phyloP scores from a whole-genome alignment of 2,888 invertebrate genomes.

The Tetheella fluctuosa region DNA sequence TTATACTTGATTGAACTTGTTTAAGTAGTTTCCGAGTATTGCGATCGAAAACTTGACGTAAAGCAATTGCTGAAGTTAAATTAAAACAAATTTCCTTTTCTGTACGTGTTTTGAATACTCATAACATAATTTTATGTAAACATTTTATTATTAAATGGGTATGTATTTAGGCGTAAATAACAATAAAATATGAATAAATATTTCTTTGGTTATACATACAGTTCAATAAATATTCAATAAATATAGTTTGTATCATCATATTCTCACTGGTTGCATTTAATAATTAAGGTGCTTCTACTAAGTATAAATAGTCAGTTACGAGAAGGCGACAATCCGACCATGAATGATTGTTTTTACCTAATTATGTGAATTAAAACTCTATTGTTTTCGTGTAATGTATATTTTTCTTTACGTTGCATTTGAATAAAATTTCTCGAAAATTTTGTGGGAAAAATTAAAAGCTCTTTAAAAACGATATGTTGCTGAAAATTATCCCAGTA shows the following conservation, averaged over 20 bases:
- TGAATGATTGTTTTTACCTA: conserved; percentile 15
- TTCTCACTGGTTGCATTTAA: conserved; percentile 29
- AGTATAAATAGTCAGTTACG: conserved; percentile 51
- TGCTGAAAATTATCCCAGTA: no score
- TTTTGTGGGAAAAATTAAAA: no score
- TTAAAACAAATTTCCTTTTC: background rate
- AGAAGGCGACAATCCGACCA: conserved; percentile 54
- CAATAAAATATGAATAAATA: no score
- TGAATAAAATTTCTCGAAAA: no score
- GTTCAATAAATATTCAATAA: no score
- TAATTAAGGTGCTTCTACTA: conserved; percentile 39
- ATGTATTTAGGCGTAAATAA: no score
- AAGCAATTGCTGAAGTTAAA: background rate
- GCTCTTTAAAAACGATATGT: no score
- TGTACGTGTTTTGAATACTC: background rate
- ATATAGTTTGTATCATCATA: no score
- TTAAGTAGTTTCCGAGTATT: background rate
- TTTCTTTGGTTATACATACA: no score
- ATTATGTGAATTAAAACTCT: conserved; percentile 28
- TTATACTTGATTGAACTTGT: background rate
- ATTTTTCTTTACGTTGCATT: background rate
- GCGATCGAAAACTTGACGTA: background rate
- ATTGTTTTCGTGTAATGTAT: background rate
- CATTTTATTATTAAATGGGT: no score
- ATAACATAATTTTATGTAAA: background rate